phyloP scores from a whole-genome alignment of 2,797 vertebrate genomes.

The Aplochiton taeniatus region DNA sequence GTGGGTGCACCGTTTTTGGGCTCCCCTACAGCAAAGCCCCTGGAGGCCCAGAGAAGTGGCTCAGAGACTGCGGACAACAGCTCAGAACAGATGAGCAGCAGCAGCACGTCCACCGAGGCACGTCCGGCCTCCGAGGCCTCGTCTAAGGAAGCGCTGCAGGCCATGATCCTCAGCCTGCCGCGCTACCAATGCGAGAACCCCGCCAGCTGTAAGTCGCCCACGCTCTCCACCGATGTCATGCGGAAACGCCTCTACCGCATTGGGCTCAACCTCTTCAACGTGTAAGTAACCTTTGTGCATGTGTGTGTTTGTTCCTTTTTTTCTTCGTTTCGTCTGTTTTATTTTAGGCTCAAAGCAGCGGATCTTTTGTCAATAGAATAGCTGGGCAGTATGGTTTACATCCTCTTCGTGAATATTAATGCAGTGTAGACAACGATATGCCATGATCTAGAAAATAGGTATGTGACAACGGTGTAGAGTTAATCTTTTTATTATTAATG shows the following conservation, averaged over 20 bases:
- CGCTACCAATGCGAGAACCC: conserved; percentile 98
- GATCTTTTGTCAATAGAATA: too few relatives aligned
- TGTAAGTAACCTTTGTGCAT: conserved; percentile 80
- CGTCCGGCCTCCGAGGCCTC: conserved; percentile 86
- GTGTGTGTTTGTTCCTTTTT: conserved; percentile 17
- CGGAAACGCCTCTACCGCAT: conserved; percentile 97
- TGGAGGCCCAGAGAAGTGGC: conserved; percentile 77
- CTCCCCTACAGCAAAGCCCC: conserved; percentile 54
- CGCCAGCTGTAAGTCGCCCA: conserved; percentile 93
- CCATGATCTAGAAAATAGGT: too few relatives aligned
- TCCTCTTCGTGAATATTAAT: too few relatives aligned
- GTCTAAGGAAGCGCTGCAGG: conserved; percentile 94
- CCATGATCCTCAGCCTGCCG: conserved; percentile 96
- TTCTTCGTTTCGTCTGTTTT: too few relatives aligned
- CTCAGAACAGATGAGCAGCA: conserved; percentile 92
- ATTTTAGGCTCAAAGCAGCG: too few relatives aligned
- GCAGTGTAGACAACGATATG: too few relatives aligned
- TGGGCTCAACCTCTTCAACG: conserved; percentile 98
- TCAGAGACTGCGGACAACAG: conserved; percentile 85
- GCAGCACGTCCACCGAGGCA: conserved; percentile 89
- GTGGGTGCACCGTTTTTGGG: conserved; percentile 30
- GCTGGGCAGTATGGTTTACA: too few relatives aligned
- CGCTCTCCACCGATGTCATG: conserved; percentile 95
- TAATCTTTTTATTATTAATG: too few relatives aligned
- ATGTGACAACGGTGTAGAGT: too few relatives aligned